Conservation (phyloP, 2,888 invertebrate genomes). For the Idaea biselata region DNA sequence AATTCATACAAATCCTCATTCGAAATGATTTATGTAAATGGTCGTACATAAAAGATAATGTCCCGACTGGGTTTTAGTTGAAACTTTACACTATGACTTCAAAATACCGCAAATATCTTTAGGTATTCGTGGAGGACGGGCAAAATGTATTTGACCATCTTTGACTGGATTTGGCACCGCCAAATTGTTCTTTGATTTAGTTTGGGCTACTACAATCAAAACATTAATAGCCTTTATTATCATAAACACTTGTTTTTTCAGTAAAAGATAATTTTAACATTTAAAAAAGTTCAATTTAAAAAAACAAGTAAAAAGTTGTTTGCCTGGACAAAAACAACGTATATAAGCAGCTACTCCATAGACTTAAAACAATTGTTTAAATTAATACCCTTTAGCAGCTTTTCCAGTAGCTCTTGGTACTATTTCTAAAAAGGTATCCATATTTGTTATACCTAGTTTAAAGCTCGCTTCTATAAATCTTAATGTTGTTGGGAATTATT, state of each 20-base stretch:
- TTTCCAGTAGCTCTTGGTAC: background rate
- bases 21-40: conserved; percentile 33
- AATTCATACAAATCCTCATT: conserved; percentile 32
- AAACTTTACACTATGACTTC: background rate
- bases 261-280: too few relatives aligned
- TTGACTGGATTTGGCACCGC: too few relatives aligned
- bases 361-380: too few relatives aligned
- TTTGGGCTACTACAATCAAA: too few relatives aligned
- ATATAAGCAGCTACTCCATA: too few relatives aligned
- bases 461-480: background rate
- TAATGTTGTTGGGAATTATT: background rate
- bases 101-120: background rate
- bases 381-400: background rate
- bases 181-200: too few relatives aligned
- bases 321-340: too few relatives aligned
- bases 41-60: conserved; percentile 32
- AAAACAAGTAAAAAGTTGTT: too few relatives aligned
- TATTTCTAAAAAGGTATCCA: background rate
- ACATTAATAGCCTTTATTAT: too few relatives aligned
- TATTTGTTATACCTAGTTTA: background rate
- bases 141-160: too few relatives aligned
- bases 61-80: background rate
- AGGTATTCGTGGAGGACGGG: background rate
- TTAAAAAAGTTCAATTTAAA: too few relatives aligned
- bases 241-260: too few relatives aligned